Evolutionary conservation across 2,113 vertebrate species (phyloP), one percentile per base, ranked within the genome.

Genomic region (Microcebus jonahi): DNA sequence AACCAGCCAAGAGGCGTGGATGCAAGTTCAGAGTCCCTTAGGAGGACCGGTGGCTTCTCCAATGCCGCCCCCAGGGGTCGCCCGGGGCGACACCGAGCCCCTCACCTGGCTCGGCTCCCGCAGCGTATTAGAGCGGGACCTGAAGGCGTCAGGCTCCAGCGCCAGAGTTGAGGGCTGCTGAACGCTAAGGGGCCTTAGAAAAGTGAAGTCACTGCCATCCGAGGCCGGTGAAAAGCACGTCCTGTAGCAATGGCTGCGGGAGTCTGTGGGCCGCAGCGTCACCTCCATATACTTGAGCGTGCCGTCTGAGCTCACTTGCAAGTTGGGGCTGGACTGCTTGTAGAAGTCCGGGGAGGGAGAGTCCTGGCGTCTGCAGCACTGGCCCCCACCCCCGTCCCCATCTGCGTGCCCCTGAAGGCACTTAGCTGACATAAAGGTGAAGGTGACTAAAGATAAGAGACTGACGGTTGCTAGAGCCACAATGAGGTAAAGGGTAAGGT

Each of bases 281-380:
- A 99, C 99, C 97, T 99, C 99, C 99, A 99, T 99, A 98, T 99
- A 99, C 97, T 99, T 99, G 61, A 99, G 99, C 3, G 99, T 99
- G 93, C 99, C 99, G 2, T 99, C 99, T 11, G 99, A 98, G 97
- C 99, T 99, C 95, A 99, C 98, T 95, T 99, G 99, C 29, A 99
- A 98, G 97, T 99, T 99, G 96, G 99, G 99, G 97, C 99, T 99
- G 93, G 99, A 99, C 82, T 99, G 99, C 95, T 98, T 99, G 97
- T 99, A 99, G 95, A 98, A 98, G 79, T 98, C 98, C 88, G 97
- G 95, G 57, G 98, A 98, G 9, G 98, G 98, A 0, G 98, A 98
- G 84, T 98, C 96, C 57, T 97, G 98, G 63, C 93, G 96, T 97
- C 98, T 97, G 97, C 99, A 99, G 98, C 99, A 99, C 91, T 96